Evolutionary conservation across 1,140 invertebrate species (phyloP).

Genomic region (Pectinophora gossypiella): DNA sequence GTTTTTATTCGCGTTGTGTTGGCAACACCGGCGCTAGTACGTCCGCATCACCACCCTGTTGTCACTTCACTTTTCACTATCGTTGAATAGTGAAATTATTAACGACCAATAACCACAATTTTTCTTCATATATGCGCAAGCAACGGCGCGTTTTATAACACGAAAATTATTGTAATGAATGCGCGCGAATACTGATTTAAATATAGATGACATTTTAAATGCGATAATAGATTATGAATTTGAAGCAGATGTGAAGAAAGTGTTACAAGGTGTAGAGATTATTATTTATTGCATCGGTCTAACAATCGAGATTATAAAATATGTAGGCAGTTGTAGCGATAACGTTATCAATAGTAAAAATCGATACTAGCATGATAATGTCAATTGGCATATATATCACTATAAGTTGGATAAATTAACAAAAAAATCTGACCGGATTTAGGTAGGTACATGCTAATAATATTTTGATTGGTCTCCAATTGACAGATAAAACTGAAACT

Average conservation of each 20-base stretch:
- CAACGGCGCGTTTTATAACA: no score
- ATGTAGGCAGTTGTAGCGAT: no score
- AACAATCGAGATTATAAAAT: no score
- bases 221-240: no score
- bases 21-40: not conserved
- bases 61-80: slow-evolving; percentile 1
- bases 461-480: not conserved
- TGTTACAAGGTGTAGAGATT: not conserved
- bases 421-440: not conserved
- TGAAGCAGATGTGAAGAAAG: no score
- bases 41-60: not conserved
- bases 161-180: no score
- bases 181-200: no score
- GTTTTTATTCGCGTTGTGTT: no score
- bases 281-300: no score
- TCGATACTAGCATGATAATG: not conserved
- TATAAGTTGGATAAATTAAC: not conserved
- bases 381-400: not conserved
- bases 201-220: no score
- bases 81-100: not conserved
- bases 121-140: no score
- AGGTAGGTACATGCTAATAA: not conserved
- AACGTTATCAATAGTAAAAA: not conserved
- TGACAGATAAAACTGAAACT: not conserved
- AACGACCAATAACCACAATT: no score